phyloP scores from a whole-genome alignment of 1,140 invertebrate genomes.

The Tetramorium parvispinum region DNA sequence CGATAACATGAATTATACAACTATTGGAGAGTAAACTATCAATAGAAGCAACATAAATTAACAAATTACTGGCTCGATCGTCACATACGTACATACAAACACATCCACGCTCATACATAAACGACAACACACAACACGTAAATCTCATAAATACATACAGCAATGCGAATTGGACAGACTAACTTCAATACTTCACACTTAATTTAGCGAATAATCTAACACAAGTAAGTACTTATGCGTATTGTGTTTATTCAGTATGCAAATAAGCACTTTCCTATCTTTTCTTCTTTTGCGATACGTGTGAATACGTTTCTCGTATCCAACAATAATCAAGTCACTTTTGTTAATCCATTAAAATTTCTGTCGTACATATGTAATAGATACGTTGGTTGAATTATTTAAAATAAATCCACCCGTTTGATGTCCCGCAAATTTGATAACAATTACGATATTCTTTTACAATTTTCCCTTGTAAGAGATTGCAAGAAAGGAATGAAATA shows the following conservation, averaged over 20 bases:
- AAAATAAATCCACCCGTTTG: constrained; percentile 27
- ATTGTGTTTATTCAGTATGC: constrained; percentile 64
- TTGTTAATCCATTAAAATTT: constrained; percentile 33
- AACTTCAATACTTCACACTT: constrained; percentile 70
- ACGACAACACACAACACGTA: constrained; percentile 66
- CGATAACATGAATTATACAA: constrained; percentile 57
- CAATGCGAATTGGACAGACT: constrained; percentile 67
- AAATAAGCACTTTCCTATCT: constrained; percentile 50
- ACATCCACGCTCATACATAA: constrained; percentile 13
- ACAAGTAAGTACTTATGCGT: constrained; percentile 71
- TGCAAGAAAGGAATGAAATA: constrained; percentile 66
- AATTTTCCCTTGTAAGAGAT: constrained; percentile 2
- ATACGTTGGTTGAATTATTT: constrained; percentile 27
- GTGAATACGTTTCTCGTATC: not conserved
- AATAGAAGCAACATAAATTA: constrained; percentile 56
- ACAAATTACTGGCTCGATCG: constrained; percentile 67
- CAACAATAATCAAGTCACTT: constrained; percentile 27
- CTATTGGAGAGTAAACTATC: constrained; percentile 52
- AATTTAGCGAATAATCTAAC: constrained; percentile 63
- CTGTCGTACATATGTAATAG: not conserved
- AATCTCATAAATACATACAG: constrained; percentile 69
- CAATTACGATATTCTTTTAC: constrained; percentile 16
- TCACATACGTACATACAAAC: constrained; percentile 46
- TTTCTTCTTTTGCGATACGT: not conserved
- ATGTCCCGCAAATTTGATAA: constrained; percentile 12